Base-by-base conservation (phyloP, 2,113 vertebrate species). In the Glareola pratincola region DNA sequence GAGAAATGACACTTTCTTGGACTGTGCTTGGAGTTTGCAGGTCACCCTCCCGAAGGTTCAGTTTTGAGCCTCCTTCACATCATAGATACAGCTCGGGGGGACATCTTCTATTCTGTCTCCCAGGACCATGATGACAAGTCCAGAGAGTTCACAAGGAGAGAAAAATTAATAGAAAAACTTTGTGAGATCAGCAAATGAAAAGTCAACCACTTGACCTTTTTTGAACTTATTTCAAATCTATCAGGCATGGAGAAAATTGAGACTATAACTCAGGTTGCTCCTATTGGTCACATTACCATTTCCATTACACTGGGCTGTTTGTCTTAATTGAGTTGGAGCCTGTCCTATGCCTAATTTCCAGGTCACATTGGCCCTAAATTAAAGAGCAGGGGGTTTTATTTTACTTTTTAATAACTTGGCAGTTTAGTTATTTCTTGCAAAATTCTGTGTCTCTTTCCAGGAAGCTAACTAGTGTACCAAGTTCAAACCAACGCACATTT, bases 201-300 rank as follows among this genome's bases (percentile, higher is more conserved):
- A 96, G 96, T 90, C 97, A 96, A 85, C 94, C 94, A 94, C 95
- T 97, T 98, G 97, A 98, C 97, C 98, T 95, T 91, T 95, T 96
- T 85, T 97, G 97, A 97, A 98, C 96, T 98, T 97, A 96, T 94
- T 98, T 97, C 95, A 94, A 92, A 97, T 96, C 96, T 75, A 97
- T 97, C 96, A 97, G 93, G 90, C 96, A 81, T 5, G 86, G 95
- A 96, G 97, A 96, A 98, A 98, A 98, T 97, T 97, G 97, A 98
- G 97, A 93, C 95, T 81, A 97, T 98, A 98, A 98, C 96, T 98
- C 97, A 98, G 95, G 93, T 76, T 93, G 96, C 82, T 98, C 87
- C 90, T 97, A 72, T 94, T 96, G 92, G 43, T 94, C 90, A 73
- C 90, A 79, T 93, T 94, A 94, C 93, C 75, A 57, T 96, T 98